A percentile compares a stretch with the other conserved stretches of the same genome.
phyloP scores from a whole-genome alignment of 2,888 invertebrate genomes.

The Beris morrisii region DNA sequence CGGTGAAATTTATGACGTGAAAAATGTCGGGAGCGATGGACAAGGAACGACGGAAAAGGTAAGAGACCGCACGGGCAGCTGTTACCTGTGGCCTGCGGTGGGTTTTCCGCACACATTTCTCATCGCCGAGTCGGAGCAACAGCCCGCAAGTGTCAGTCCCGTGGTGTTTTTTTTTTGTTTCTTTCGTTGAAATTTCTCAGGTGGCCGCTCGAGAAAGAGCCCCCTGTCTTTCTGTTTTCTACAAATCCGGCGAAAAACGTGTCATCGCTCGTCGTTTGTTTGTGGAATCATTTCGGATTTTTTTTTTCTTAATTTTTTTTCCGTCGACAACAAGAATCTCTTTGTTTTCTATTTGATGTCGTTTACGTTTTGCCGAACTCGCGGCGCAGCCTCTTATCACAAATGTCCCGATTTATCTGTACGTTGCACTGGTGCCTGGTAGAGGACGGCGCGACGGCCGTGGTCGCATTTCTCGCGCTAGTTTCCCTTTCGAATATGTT shows the following conservation, averaged over 20 bases:
- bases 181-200: too few species aligned
- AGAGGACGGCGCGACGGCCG: not conserved
- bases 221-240: too few species aligned
- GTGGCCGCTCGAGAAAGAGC: too few species aligned
- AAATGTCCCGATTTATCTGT: too few species aligned
- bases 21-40: slow-evolving; percentile 24
- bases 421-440: not conserved
- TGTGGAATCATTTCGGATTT: not conserved
- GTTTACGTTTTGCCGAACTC: too few species aligned
- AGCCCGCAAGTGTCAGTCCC: slow-evolving; percentile 25
- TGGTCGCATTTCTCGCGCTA: too few species aligned
- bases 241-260: slow-evolving; percentile 4
- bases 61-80: not conserved
- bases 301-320: not conserved
- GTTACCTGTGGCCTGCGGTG: not conserved
- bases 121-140: slow-evolving; percentile 9
- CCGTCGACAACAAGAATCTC: slow-evolving; percentile 24
- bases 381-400: too few species aligned
- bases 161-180: too few species aligned
- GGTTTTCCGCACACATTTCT: not conserved
- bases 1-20: not conserved
- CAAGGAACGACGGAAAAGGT: slow-evolving; percentile 24
- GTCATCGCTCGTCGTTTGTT: slow-evolving; percentile 22
- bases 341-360: slow-evolving; percentile 21
- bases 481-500: too few species aligned